Percentiles rank a stretch among this genome's conserved stretches.
phyloP scores from a whole-genome alignment of 2,797 vertebrate genomes.

The Pachyuromys duprasi region DNA sequence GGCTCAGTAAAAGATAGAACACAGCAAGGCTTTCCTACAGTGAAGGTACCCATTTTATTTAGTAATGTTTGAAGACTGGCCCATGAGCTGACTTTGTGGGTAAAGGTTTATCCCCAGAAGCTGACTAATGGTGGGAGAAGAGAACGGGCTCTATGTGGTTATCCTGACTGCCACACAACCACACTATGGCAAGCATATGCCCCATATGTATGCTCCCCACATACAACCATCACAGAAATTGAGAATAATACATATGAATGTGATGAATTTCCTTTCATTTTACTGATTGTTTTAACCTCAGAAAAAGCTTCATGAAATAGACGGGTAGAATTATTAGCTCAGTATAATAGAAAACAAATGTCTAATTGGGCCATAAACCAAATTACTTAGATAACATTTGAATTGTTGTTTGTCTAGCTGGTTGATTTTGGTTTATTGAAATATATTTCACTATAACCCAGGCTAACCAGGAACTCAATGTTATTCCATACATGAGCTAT shows the following conservation, averaged over 20 bases:
- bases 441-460: background rate
- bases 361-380: constrained; percentile 1
- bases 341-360: constrained; percentile 42
- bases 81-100: background rate
- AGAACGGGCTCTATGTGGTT: background rate
- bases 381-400: constrained; percentile 41
- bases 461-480: background rate
- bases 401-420: constrained; percentile 62
- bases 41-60: constrained; percentile 91
- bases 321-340: constrained; percentile 1
- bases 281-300: constrained; percentile 51
- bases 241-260: background rate
- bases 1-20: constrained; percentile 98
- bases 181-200: background rate
- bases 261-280: background rate
- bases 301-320: constrained; percentile 32
- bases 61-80: background rate
- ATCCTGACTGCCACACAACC: background rate
- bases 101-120: background rate
- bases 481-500: constrained; percentile 34
- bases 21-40: constrained; percentile 97
- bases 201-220: background rate
- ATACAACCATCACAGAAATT: background rate
- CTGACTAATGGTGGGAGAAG: background rate
- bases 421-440: background rate